Evolutionary conservation across 2,113 vertebrate genomes (phyloP).

Genomic region (Cygnus buccinator): DNA sequence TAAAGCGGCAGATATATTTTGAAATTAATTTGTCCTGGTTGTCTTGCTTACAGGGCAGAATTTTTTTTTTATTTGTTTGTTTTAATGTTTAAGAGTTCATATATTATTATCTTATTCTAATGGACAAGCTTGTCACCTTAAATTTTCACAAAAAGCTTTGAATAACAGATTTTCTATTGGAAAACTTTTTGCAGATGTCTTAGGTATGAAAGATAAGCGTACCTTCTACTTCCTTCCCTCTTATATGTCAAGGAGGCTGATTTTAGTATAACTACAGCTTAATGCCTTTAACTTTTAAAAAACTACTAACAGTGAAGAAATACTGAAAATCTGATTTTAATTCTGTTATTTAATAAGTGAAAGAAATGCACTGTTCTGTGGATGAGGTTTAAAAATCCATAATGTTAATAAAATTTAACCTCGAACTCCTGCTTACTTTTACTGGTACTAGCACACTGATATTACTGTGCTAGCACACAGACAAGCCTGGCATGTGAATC

Average conservation of each 20-base stretch:
- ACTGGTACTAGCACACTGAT: accelerated
- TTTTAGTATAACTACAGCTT: neutral
- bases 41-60: neutral
- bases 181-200: neutral
- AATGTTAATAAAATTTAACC: neutral
- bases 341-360: neutral
- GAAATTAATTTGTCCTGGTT: neutral
- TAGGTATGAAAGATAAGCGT: neutral
- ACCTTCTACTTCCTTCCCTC: neutral
- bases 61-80: neutral
- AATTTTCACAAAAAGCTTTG: neutral
- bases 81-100: neutral
- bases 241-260: neutral
- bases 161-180: neutral
- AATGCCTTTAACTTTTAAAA: neutral
- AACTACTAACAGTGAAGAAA: accelerated
- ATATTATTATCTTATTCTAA: neutral
- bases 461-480: neutral
- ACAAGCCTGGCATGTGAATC: accelerated
- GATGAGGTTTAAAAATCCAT: neutral
- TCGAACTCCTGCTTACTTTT: neutral
- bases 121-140: neutral
- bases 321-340: neutral
- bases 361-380: neutral
- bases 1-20: neutral